A percentile compares a stretch with the other conserved stretches of the same genome.
These are phyloP conservation scores for Apamea epomidion DNA, from an alignment of 2,888 invertebrate genomes.

Conservation along the genomic window DNA sequence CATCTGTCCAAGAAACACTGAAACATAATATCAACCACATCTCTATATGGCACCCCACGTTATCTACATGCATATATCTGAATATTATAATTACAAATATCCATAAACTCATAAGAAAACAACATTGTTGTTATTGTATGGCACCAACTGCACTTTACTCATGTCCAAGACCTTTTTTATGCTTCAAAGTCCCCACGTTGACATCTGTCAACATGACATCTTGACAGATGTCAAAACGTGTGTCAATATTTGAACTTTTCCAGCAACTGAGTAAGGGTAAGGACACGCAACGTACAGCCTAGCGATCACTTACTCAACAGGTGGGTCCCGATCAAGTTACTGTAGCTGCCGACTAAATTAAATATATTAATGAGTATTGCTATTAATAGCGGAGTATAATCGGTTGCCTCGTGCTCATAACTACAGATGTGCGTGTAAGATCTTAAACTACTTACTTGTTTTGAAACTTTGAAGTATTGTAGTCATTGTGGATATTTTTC, in stretches of 20 bases:
- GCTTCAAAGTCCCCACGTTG: neutral
- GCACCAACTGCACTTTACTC: neutral
- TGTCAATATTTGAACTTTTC: conserved; percentile 32
- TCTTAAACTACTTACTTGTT: conserved; percentile 33
- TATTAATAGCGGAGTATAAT: conserved; percentile 49
- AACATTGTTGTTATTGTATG: conserved; percentile 25
- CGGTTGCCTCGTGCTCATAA: conserved; percentile 45
- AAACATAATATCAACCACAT: conserved; percentile 5
- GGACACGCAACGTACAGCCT: conserved; percentile 44
- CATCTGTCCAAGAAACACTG: conserved; percentile 12
- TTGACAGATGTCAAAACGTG: conserved; percentile 53
- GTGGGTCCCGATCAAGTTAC: conserved; percentile 54
- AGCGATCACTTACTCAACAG: conserved; percentile 53
- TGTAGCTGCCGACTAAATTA: conserved; percentile 34
- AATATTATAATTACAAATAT: conserved; percentile 40
- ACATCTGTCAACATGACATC: conserved; percentile 38
- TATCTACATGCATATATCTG: conserved; percentile 15
- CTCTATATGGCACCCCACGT: conserved; percentile 18
- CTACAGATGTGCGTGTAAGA: conserved; percentile 41
- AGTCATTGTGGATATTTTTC: conserved; percentile 13
- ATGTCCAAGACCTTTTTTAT: neutral
- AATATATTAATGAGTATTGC: conserved; percentile 38
- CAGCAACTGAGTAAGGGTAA: conserved; percentile 18
- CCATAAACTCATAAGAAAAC: neutral
- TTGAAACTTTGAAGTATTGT: conserved; percentile 27